Conservation (phyloP, 2,888 invertebrate species). For the Melolontha melolontha region DNA sequence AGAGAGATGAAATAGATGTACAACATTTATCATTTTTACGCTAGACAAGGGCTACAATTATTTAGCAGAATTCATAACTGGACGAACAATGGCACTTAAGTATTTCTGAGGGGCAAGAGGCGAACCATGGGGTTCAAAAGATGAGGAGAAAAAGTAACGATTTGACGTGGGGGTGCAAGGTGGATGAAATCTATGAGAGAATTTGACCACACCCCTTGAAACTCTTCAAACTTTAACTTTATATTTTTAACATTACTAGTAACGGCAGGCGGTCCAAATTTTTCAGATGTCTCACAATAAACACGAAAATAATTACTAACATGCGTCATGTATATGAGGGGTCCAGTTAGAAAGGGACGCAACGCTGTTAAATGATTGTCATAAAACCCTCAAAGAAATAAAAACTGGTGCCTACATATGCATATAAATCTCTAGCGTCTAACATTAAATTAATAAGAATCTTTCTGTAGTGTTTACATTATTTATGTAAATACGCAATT, state of each 20-base stretch:
- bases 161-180: constrained; percentile 57
- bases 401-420: constrained; percentile 17
- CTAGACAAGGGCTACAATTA: constrained; percentile 53
- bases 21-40: constrained; percentile 51
- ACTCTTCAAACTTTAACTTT: constrained; percentile 54
- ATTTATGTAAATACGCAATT: too few relatives aligned
- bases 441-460: background rate
- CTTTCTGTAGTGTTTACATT: too few relatives aligned
- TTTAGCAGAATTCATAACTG: constrained; percentile 59
- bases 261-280: constrained; percentile 54
- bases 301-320: constrained; percentile 38
- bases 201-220: constrained; percentile 57
- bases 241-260: constrained; percentile 56
- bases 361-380: constrained; percentile 33
- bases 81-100: constrained; percentile 40
- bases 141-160: constrained; percentile 38
- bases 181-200: constrained; percentile 57
- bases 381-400: constrained; percentile 38
- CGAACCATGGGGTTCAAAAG: constrained; percentile 22
- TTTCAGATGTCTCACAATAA: constrained; percentile 45
- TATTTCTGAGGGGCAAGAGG: constrained; percentile 29
- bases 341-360: constrained; percentile 26
- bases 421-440: constrained; percentile 12
- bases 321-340: constrained; percentile 36
- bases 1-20: constrained; percentile 40